Base-by-base conservation (phyloP, 2,888 invertebrate genomes). In the Caenorhabditis doughertyi region DNA sequence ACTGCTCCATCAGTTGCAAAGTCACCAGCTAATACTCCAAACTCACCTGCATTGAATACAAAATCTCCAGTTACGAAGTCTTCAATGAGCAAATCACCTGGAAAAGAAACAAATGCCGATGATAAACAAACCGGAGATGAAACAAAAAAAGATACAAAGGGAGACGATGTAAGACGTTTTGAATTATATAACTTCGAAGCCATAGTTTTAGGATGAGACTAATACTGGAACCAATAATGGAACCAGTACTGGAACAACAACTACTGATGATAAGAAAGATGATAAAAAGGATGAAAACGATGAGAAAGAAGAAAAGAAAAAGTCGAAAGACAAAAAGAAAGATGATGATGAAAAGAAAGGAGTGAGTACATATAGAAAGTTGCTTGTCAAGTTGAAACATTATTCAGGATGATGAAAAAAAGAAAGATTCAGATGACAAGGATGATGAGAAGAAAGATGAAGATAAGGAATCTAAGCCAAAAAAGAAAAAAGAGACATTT, bases 1-100 rank as follows among this genome's bases (percentile, higher is more conserved):
- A 39, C 56, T 16, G 67, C 74, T 39, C 65, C 74, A 11, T 35
- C 74, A 8, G 74, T 76, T 23, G 49, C 74, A 5, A 23, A 21
- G 35, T 39, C 44, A 13, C 47, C 71, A 11, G 58, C 35, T 0
- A 64, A 32, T 8, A 2, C 35, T 32, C 29, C 53, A 3, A 62
- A 53, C 42, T 39, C 58, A 21, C 70, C 71, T 5, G 58, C 35
- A 1, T 55, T 23, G 1, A 9, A n/a, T 47, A 13, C 39, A 13
- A 62, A 53, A 44, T 53, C 70, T 21, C 70, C 70, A 29, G 42
- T n/a, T 23, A 25, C 35, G 21, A 53, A 55, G 13, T 51, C 68
- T 51, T 9, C 72, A 9, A 25, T 21, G 32, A 60, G 35, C 21
- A 35, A 60, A 21, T 72, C 62, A 11, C 71, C 44, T 27, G 42